These are phyloP conservation scores for Onchidella celtica DNA, from an alignment of 2,888 invertebrate species.

Conservation along the genomic window DNA sequence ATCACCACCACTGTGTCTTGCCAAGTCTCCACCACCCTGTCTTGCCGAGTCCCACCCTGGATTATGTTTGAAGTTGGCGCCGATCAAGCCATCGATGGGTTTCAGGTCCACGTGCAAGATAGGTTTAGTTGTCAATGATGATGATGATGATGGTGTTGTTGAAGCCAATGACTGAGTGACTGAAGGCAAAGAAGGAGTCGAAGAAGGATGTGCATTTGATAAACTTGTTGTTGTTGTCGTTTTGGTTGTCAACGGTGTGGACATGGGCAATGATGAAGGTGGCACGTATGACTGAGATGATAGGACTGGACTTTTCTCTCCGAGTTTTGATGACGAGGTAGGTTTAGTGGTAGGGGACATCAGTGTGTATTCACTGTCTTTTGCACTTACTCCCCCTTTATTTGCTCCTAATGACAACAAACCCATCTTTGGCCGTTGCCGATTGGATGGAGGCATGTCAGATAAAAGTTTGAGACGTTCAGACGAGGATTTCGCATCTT, in stretches of 20 bases:
- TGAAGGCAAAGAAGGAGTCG: not conserved
- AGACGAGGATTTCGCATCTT: conserved; percentile 38
- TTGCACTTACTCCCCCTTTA: not conserved
- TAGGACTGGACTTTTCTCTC: not conserved
- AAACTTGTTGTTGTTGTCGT: not conserved
- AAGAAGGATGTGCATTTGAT: conserved; percentile 10
- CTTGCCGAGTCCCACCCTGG: not conserved
- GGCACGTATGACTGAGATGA: not conserved
- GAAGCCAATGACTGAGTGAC: not conserved
- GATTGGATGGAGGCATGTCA: conserved; percentile 20
- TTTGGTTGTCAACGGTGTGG: not conserved
- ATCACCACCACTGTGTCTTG: not conserved
- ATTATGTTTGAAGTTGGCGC: not conserved
- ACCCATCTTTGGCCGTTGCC: not conserved
- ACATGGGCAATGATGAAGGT: not conserved
- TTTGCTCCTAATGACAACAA: not conserved
- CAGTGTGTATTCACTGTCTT: not conserved
- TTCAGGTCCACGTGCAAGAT: conserved; percentile 34
- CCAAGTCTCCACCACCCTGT: not conserved
- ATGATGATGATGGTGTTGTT: not conserved
- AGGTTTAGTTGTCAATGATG: conserved; percentile 2
- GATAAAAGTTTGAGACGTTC: conserved; percentile 44
- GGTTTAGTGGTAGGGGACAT: conserved; percentile 20
- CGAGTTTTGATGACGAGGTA: not conserved
- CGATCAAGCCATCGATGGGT: not conserved